Conservation (phyloP, 2,113 vertebrate genomes). For the Dromaius novaehollandiae region DNA sequence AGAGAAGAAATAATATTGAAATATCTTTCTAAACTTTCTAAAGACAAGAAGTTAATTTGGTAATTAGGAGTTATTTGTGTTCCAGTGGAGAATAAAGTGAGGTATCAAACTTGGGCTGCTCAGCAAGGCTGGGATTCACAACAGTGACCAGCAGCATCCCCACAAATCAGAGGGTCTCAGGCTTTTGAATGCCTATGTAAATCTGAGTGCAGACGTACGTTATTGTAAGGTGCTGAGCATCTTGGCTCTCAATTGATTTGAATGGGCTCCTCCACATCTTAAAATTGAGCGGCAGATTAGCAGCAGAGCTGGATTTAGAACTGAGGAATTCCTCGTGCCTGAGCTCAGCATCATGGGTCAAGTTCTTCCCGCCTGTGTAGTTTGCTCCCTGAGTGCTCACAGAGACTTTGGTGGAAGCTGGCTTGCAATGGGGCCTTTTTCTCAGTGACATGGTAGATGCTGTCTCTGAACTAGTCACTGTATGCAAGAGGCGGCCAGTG, state of each 20-base stretch:
- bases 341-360: not conserved
- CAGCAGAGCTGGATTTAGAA: not conserved
- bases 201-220: rapidly evolving
- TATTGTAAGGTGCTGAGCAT: not conserved
- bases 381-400: not conserved
- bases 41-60: not conserved
- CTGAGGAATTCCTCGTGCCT: not conserved
- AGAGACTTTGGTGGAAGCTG: not conserved
- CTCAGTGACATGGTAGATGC: not conserved
- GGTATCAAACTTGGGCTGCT: not conserved
- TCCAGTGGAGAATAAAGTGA: not conserved
- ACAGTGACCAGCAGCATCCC: not conserved
- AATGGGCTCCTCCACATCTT: not conserved
- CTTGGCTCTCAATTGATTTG: not conserved
- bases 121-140: not conserved
- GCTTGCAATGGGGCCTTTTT: not conserved
- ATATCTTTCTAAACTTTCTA: not conserved
- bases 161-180: not conserved
- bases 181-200: not conserved
- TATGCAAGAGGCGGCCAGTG: not conserved
- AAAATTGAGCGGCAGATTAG: not conserved
- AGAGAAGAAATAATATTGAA: not conserved
- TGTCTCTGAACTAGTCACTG: not conserved
- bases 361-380: not conserved
- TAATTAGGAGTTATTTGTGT: not conserved